Percentiles rank a stretch among this genome's conserved stretches.
phyloP scores from a whole-genome alignment of 2,113 vertebrate species.

The Xiphorhynchus elegans region DNA sequence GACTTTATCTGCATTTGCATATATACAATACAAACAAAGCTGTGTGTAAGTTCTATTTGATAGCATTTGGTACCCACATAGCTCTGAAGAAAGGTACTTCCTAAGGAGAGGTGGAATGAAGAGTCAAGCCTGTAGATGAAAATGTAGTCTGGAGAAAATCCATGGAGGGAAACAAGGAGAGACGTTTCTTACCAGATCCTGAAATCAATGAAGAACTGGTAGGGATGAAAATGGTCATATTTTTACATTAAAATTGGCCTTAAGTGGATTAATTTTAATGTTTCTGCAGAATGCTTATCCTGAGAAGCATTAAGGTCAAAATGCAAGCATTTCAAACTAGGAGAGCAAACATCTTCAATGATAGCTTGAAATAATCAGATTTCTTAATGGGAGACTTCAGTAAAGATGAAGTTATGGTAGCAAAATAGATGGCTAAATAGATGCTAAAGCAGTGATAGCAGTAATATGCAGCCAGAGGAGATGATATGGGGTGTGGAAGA shows the following conservation, averaged over 20 bases:
- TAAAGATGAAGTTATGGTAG: neutral
- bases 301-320: neutral
- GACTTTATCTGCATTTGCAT: neutral
- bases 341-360: neutral
- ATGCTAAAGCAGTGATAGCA: neutral
- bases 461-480: neutral
- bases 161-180: neutral
- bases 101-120: neutral
- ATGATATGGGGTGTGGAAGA: neutral
- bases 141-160: constrained; percentile 17
- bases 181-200: neutral
- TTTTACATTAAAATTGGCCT: neutral
- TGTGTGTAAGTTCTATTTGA: neutral
- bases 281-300: neutral
- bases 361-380: neutral
- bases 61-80: neutral
- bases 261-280: neutral
- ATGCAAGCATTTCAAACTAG: neutral
- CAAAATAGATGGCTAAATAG: neutral
- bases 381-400: neutral
- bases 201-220: neutral
- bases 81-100: neutral
- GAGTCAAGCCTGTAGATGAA: neutral
- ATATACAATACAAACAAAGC: neutral
- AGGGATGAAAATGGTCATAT: neutral